Conservation (phyloP, 2,797 vertebrate genomes). For the Gobio occitaniae region DNA sequence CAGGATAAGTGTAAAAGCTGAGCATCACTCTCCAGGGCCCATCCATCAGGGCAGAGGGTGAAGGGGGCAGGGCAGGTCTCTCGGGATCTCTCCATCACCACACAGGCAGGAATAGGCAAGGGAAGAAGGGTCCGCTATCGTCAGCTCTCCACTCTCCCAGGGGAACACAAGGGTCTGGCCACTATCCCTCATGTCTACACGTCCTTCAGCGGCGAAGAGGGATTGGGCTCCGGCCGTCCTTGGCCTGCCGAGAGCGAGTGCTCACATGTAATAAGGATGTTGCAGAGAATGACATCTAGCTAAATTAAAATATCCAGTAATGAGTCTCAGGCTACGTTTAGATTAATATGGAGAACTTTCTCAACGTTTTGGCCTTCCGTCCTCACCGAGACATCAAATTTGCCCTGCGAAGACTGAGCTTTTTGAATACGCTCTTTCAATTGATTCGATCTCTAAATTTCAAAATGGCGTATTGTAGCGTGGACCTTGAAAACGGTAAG, state of each 20-base stretch:
- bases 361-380: not conserved
- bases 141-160: conserved; percentile 21
- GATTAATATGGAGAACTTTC: not conserved
- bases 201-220: conserved; percentile 29
- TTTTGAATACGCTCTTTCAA: not conserved
- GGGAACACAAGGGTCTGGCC: not conserved
- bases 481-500: not conserved
- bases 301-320: conserved; percentile 34
- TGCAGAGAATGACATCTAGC: not conserved
- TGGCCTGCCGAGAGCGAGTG: not conserved
- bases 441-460: not conserved
- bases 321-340: not conserved
- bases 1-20: conserved; percentile 12
- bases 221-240: not conserved
- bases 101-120: conserved; percentile 3
- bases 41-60: conserved; percentile 30
- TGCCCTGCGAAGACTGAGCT: not conserved
- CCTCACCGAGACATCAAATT: too few relatives aligned
- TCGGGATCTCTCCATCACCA: conserved; percentile 11
- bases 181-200: not conserved
- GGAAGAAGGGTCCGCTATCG: conserved; percentile 1
- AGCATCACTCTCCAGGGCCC: not conserved
- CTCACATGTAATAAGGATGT: conserved; percentile 28
- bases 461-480: not conserved
- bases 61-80: conserved; percentile 19